Evolutionary conservation across 2,113 vertebrate genomes (phyloP), one percentile per base, ranked within the genome.

Genomic region (Manacus vitellinus): DNA sequence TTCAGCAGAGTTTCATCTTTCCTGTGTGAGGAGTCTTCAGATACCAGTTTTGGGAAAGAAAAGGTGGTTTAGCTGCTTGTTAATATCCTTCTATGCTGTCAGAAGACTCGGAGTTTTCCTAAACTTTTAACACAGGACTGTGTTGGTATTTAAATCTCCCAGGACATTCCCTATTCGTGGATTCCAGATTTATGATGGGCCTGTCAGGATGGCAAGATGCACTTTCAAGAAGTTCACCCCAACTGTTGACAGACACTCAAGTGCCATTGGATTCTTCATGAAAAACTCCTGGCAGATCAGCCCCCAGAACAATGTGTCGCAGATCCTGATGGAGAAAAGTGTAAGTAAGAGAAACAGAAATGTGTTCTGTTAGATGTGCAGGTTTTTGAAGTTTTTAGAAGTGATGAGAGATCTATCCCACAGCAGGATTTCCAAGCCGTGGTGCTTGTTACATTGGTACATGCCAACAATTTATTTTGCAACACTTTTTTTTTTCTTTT

Each of bases 151-250:
- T 61, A 49, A 61, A 85, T 66, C 84, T 72, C 49, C 6, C 52
- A 97, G 96, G 89, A 97, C 94, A 0, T 97, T 97, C 75, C 97
- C 96, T 72, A 81, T 97, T 67, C 19, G n/a, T 72, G 97, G 96
- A 31, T 97, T 97, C 82, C 97, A 98, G 92, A 94, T 97, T 88
- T 97, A 95, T 59, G 96, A 97, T 43, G 97, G 89, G 5, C 96
- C 97, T 63, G 72, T 95, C 73, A 92, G 97, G 83, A 89, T 97
- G 58, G 70, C 78, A 59, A 94, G 94, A 72, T 96, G 95, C 67
- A 95, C 95, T 58, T 98, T 97, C 67, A 96, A 88, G 84, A 97
- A 97, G 35, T 97, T 97, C 75, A 86, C 51, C 43, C 88, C 72
- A 0, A 95, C 90, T 61, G 41, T 5, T n/a, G 96, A 97, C 73